Evolutionary conservation across 2,888 invertebrate species (phyloP).

Genomic region (Melinopterus prodromus): DNA sequence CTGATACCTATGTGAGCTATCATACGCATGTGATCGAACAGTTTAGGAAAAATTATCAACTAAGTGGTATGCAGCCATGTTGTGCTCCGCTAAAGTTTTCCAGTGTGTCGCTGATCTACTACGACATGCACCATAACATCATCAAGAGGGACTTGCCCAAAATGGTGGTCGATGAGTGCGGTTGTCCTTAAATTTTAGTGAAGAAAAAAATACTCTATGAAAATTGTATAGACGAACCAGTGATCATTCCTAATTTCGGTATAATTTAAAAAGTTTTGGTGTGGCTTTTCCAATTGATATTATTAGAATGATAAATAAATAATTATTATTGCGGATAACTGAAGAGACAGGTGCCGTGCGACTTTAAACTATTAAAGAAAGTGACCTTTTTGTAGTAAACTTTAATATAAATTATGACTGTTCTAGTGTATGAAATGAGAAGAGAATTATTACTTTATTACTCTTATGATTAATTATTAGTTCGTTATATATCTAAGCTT

Average conservation of each 20-base stretch:
- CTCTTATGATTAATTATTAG: too few species aligned
- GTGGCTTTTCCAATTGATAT: background rate
- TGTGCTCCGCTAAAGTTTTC: conserved; percentile 93
- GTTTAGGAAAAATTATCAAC: conserved; percentile 78
- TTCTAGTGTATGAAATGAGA: too few species aligned
- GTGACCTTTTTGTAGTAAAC: background rate
- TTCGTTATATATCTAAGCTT: background rate
- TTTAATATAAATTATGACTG: background rate
- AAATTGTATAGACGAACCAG: background rate
- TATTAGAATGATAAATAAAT: background rate
- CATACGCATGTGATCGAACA: conserved; percentile 93
- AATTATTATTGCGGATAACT: background rate
- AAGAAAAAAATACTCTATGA: background rate
- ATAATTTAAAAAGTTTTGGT: background rate
- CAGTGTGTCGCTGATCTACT: conserved; percentile 91
- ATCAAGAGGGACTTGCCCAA: conserved; percentile 93
- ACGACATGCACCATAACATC: conserved; percentile 88
- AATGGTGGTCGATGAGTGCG: conserved; percentile 96
- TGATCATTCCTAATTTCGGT: background rate
- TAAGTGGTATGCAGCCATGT: conserved; percentile 86
- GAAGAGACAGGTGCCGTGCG: background rate
- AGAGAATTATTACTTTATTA: too few species aligned
- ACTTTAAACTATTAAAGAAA: background rate
- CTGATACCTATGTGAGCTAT: conserved; percentile 85
- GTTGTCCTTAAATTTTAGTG: conserved; percentile 76